These are phyloP conservation scores for Imbricaverruca yamaguchii DNA, from an alignment of 2,888 invertebrate genomes.

Conservation along the genomic window DNA sequence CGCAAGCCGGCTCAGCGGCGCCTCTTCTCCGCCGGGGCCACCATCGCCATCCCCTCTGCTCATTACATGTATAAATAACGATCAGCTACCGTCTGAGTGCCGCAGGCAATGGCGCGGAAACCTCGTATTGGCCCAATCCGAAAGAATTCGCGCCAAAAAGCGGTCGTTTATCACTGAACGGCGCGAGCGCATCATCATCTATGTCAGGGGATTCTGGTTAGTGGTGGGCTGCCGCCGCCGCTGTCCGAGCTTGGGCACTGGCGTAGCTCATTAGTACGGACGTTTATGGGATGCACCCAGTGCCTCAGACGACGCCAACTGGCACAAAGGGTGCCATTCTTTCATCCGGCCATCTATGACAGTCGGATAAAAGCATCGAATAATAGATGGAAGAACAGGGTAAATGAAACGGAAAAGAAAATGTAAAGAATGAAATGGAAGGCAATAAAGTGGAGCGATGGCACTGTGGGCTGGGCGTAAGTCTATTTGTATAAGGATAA, in stretches of 20 bases:
- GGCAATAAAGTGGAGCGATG: slow-evolving; percentile 17
- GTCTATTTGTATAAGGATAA: slow-evolving; percentile 19
- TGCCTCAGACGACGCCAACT: neutral
- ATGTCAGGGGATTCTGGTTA: neutral
- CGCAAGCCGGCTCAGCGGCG: no score
- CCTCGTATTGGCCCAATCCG: slow-evolving; percentile 16
- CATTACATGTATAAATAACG: slow-evolving; percentile 14
- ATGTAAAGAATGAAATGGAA: slow-evolving; percentile 18
- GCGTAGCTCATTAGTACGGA: neutral
- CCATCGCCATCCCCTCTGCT: neutral
- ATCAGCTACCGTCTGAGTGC: slow-evolving; percentile 4
- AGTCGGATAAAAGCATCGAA: slow-evolving; percentile 19
- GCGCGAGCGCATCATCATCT: slow-evolving; percentile 19
- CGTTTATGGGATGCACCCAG: slow-evolving; percentile 8
- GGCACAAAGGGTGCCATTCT: slow-evolving; percentile 1
- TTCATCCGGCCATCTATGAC: slow-evolving; percentile 13
- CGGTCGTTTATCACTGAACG: slow-evolving; percentile 3
- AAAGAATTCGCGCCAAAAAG: slow-evolving; percentile 20
- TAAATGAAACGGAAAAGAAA: slow-evolving; percentile 20
- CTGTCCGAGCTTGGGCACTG: neutral
- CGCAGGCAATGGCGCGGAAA: slow-evolving; percentile 14
- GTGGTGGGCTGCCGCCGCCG: neutral
- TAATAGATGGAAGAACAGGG: slow-evolving; percentile 20
- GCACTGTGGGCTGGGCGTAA: slow-evolving; percentile 15
- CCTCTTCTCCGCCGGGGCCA: no score